Conservation (phyloP, 2,113 vertebrate genomes). For the Aplodontia rufa region DNA sequence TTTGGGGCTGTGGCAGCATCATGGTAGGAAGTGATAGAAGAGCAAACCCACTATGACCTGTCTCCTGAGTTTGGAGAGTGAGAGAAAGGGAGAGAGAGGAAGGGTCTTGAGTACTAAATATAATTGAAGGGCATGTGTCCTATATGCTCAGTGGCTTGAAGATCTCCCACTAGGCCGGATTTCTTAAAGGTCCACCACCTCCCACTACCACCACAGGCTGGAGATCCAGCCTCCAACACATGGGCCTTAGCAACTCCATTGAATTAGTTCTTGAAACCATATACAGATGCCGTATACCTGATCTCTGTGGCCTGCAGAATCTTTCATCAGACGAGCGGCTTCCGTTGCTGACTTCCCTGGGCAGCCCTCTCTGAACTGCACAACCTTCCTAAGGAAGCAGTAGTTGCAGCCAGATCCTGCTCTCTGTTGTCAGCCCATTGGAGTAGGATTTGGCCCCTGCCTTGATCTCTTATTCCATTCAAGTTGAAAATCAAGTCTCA, state of each 20-base stretch:
- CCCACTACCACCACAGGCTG: background rate
- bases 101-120: too few relatives aligned
- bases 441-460: background rate
- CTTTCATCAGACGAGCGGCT: background rate
- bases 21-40: background rate
- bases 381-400: background rate
- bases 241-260: background rate
- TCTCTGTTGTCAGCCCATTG: background rate
- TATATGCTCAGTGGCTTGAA: background rate
- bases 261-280: background rate
- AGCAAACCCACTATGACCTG: background rate
- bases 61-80: too few relatives aligned
- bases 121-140: rapidly evolving
- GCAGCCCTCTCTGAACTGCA: background rate
- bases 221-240: background rate
- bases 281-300: rapidly evolving
- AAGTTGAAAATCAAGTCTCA: background rate
- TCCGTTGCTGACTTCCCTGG: background rate
- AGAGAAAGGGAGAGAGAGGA: too few relatives aligned
- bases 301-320: rapidly evolving
- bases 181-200: background rate
- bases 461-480: background rate
- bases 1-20: too few relatives aligned
- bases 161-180: background rate
- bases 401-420: too few relatives aligned